Evolutionary conservation across 2,888 invertebrate species (phyloP).

Genomic region (Operophtera brumata): DNA sequence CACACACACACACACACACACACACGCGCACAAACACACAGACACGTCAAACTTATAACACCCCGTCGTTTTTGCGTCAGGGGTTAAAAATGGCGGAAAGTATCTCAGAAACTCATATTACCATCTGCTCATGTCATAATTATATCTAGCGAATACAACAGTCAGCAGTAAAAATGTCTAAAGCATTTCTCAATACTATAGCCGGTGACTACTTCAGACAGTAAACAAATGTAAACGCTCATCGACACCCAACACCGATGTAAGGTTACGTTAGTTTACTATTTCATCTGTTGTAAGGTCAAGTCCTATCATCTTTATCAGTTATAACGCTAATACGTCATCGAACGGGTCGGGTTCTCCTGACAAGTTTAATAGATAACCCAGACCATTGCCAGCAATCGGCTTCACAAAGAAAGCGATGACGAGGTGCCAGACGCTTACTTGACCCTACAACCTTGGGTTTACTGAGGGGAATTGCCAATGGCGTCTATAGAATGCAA

Average conservation of each 20-base stretch:
- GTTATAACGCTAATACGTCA: constrained; percentile 21
- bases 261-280: not conserved
- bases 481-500: constrained; percentile 25
- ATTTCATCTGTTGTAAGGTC: constrained; percentile 11
- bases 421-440: constrained; percentile 51
- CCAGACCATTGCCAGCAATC: constrained; percentile 56
- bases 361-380: constrained; percentile 43
- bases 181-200: not conserved
- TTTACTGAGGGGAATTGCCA: constrained; percentile 33
- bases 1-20: too few species aligned
- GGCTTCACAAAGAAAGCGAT: constrained; percentile 59
- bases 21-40: too few species aligned
- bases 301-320: constrained; percentile 23
- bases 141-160: too few species aligned
- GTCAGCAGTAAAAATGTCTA: not conserved
- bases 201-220: not conserved
- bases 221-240: not conserved
- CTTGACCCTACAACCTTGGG: constrained; percentile 49
- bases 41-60: too few species aligned
- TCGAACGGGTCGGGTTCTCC: constrained; percentile 4
- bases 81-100: too few species aligned
- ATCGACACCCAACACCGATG: not conserved
- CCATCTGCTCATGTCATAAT: too few species aligned
- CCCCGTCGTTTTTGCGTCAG: too few species aligned
- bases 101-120: too few species aligned